phyloP scores from a whole-genome alignment of 2,797 vertebrate genomes.

The Mormyrus hasselquistii region DNA sequence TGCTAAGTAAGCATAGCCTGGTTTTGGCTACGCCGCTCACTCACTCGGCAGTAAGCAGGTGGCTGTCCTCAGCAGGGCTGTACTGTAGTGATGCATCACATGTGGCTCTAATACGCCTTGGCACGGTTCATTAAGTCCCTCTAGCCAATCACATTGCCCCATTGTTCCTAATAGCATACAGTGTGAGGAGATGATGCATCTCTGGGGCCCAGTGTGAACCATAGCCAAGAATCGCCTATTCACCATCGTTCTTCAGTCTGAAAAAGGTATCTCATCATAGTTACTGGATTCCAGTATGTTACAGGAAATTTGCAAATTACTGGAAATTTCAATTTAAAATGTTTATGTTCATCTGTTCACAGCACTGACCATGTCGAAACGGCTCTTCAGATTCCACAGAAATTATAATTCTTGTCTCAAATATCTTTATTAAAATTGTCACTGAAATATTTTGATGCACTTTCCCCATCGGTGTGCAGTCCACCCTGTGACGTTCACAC shows the following conservation, averaged over 20 bases:
- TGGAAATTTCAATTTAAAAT: not conserved
- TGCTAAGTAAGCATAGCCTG: not conserved
- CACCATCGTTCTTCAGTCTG: not conserved
- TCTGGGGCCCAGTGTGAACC: not conserved
- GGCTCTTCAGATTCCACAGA: not conserved
- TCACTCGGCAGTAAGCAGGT: not conserved
- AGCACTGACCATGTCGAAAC: not conserved
- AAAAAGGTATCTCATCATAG: not conserved
- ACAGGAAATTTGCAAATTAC: not conserved
- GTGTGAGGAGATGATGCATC: constrained; percentile 53
- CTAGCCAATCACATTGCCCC: constrained; percentile 44
- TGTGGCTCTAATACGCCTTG: constrained; percentile 57
- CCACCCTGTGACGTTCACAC: not conserved
- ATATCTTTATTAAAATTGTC: not conserved
- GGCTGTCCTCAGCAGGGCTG: constrained; percentile 29
- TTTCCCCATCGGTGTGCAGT: not conserved
- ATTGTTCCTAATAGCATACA: constrained; percentile 64
- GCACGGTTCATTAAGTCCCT: constrained; percentile 58
- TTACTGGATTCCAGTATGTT: not conserved
- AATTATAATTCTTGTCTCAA: not conserved
- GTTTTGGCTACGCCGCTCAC: not conserved
- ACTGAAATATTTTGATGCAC: not conserved
- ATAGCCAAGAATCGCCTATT: not conserved
- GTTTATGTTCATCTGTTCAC: not conserved
- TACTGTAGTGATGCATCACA: constrained; percentile 50